Evolutionary conservation across 2,888 invertebrate genomes (phyloP).

Genomic region (Lasioglossum marginatum): DNA sequence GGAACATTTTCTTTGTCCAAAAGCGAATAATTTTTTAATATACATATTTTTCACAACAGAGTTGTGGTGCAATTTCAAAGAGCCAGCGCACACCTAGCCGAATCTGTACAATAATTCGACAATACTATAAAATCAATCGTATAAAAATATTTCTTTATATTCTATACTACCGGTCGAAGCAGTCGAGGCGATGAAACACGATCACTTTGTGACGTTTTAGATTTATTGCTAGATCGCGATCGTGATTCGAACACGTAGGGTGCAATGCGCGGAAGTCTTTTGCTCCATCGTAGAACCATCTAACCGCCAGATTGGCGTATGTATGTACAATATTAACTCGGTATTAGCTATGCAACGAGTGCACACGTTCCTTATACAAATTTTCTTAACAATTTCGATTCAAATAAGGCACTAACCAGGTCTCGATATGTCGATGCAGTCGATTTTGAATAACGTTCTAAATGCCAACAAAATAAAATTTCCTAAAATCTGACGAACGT

Average conservation of each 20-base stretch:
- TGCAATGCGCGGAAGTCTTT: neutral
- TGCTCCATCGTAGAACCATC: slow-evolving; percentile 1
- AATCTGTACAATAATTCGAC: neutral
- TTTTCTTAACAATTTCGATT: slow-evolving; percentile 23
- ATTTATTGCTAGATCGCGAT: slow-evolving; percentile 3
- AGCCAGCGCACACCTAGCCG: neutral
- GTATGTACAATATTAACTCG: neutral
- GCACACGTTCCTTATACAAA: neutral
- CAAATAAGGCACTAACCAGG: slow-evolving; percentile 66
- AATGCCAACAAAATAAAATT: slow-evolving; percentile 13
- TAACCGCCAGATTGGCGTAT: neutral
- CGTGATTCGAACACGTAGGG: slow-evolving; percentile 10
- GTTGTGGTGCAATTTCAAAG: neutral
- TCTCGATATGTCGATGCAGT: slow-evolving; percentile 40
- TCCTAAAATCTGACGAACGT: slow-evolving; percentile 9
- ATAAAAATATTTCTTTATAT: slow-evolving; percentile 41
- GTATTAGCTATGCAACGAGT: neutral
- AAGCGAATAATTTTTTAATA: neutral
- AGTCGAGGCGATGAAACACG: neutral
- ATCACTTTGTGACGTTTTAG: neutral
- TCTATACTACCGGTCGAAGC: neutral
- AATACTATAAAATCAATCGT: slow-evolving; percentile 31
- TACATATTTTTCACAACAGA: neutral
- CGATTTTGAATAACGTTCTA: neutral
- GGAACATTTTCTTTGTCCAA: neutral